Evolutionary conservation across 2,113 vertebrate genomes (phyloP), one percentile per base, ranked within the genome.

Genomic region (Suricata suricatta): DNA sequence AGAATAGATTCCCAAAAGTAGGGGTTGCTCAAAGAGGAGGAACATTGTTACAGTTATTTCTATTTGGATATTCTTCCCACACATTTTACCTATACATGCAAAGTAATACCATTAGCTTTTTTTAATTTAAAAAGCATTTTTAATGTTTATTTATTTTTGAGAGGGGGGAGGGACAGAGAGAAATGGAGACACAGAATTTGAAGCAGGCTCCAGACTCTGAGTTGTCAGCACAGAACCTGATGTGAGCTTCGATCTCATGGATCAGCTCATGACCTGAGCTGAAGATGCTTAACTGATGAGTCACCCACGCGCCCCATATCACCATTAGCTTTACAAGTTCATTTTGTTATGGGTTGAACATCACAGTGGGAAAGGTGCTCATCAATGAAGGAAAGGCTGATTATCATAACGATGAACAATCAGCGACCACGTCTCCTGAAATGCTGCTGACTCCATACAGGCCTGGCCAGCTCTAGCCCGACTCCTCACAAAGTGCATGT

Each of bases 331-430:
- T 90, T 74, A 41, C 86, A 57, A 27, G 35, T 86, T 77, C 44
- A 57, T 12, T 8, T 33, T 16, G 2, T 80, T 38, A 29, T 44
- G 69, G 25, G 44, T 88, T 77, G 11, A 27, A 44, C 5, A 17
- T 47, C n/a, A 38, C 2, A 13, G 81, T 12, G 35, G 83, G 41
- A 74, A 31, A 87, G 25, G 14, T 41, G 3, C 2, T 8, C 41
- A 33, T 31, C 17, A 72, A 0, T 1, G n/a, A 63, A 15, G 44
- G 38, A 15, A 19, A 82, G 19, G 25, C n/a, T 68, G 66, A 14
- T 0, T 8, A 27, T 3, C 13, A 44, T 15, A n/a, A 83, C 0
- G 16, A 33, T 0, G 0, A 21, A 1, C 29, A 23, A 52, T 0
- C 7, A 31, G 13, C 60, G 4, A 33, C 25, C 21, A 5, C 0